Conservation (phyloP, 2,113 vertebrate genomes). For the Uria aalge region DNA sequence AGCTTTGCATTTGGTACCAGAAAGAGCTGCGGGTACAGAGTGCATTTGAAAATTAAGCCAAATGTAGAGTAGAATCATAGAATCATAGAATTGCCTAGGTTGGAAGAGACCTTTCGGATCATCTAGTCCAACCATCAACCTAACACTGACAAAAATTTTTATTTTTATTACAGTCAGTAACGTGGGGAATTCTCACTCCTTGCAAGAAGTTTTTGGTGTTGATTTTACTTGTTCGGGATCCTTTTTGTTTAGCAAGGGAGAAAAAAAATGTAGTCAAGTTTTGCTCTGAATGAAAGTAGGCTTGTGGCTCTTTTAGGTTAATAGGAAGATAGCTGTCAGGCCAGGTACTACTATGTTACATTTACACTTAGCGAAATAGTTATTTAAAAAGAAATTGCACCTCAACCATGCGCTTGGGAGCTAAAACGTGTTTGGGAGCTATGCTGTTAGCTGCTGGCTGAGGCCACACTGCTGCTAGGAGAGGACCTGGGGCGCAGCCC, state of each 20-base stretch:
- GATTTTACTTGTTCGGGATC: neutral
- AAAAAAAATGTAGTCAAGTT: neutral
- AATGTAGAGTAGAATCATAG: neutral
- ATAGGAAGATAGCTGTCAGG: neutral
- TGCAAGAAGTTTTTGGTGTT: neutral
- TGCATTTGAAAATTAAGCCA: neutral
- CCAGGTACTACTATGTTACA: neutral
- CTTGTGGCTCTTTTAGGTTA: neutral
- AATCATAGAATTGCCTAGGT: too few species aligned
- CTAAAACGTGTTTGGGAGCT: neutral
- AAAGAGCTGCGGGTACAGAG: neutral
- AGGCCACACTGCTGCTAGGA: neutral
- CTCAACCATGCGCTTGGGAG: neutral
- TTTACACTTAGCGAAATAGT: neutral
- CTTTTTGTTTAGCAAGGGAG: neutral
- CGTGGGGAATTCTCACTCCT: neutral
- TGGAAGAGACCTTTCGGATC: too few species aligned
- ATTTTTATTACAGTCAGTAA: neutral
- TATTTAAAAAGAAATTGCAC: neutral
- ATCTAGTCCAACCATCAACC: too few species aligned
- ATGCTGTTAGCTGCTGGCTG: neutral
- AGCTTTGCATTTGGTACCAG: neutral
- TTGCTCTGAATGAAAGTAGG: neutral
- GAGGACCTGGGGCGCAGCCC: neutral
- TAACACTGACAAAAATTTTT: too few species aligned